Evolutionary conservation across 2,888 invertebrate species (phyloP).

Genomic region (Acrobasis suavella): DNA sequence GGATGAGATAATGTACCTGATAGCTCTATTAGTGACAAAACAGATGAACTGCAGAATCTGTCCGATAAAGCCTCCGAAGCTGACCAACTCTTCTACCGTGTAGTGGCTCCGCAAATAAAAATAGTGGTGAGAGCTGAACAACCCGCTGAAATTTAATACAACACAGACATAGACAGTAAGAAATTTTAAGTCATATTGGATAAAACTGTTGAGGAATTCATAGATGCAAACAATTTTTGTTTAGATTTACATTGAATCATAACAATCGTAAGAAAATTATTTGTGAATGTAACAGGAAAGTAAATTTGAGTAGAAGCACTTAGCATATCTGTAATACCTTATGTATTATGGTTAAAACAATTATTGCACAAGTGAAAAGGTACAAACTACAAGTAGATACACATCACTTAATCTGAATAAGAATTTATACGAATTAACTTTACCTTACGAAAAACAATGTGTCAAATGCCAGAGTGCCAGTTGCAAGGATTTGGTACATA

Average conservation of each 20-base stretch:
- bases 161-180: background rate
- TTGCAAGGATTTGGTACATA: constrained; percentile 76
- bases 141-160: constrained; percentile 70
- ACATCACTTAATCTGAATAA: no score
- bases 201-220: no score
- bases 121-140: constrained; percentile 83
- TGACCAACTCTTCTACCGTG: constrained; percentile 71
- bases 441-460: constrained; percentile 85
- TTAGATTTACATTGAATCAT: background rate
- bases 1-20: constrained; percentile 66
- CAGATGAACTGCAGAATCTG: constrained; percentile 77
- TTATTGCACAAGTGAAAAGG: no score
- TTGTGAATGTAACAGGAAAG: no score
- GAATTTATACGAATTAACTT: no score
- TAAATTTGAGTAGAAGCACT: no score
- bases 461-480: constrained; percentile 83
- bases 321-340: no score
- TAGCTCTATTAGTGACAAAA: constrained; percentile 78
- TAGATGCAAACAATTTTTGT: no score
- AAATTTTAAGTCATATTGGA: background rate
- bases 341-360: no score
- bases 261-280: background rate
- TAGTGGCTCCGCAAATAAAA: constrained; percentile 80
- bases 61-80: constrained; percentile 67
- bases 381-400: no score